phyloP scores from a whole-genome alignment of 2,113 vertebrate species.

The Etia nguti region DNA sequence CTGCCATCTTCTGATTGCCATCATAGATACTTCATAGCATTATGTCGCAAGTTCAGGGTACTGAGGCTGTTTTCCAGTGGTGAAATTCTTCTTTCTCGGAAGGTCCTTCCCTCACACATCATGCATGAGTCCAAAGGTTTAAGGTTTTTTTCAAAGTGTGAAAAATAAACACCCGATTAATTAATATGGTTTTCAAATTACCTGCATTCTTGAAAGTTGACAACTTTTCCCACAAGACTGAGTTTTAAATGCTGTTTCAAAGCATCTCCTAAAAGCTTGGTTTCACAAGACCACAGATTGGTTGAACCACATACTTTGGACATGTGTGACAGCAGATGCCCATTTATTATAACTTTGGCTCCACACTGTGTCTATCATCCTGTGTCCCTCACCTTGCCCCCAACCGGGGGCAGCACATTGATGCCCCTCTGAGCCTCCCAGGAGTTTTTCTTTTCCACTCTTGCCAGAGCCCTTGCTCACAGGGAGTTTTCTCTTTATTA shows the following conservation, averaged over 20 bases:
- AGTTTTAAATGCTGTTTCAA: background rate
- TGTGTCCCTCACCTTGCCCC: background rate
- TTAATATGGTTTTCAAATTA: background rate
- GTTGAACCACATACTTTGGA: background rate
- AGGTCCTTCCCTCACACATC: background rate
- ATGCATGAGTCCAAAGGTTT: background rate
- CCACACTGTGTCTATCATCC: background rate
- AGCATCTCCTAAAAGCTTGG: background rate
- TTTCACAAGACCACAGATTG: background rate
- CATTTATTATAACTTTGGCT: background rate
- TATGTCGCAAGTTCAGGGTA: background rate
- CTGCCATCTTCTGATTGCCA: background rate
- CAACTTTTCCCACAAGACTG: background rate
- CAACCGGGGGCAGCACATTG: background rate
- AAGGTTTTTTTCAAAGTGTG: background rate
- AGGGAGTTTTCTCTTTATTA: background rate
- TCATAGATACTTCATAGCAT: background rate
- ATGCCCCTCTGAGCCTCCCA: background rate
- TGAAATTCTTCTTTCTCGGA: background rate
- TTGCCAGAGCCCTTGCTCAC: background rate
- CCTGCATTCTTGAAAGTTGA: background rate
- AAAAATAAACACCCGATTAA: background rate
- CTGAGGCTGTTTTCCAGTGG: background rate
- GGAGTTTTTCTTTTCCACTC: background rate
- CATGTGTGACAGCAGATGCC: background rate